Percentiles rank a stretch among this genome's conserved stretches.
Evolutionary conservation across 2,797 vertebrate species (phyloP).

Genomic region (Catharus ustulatus): DNA sequence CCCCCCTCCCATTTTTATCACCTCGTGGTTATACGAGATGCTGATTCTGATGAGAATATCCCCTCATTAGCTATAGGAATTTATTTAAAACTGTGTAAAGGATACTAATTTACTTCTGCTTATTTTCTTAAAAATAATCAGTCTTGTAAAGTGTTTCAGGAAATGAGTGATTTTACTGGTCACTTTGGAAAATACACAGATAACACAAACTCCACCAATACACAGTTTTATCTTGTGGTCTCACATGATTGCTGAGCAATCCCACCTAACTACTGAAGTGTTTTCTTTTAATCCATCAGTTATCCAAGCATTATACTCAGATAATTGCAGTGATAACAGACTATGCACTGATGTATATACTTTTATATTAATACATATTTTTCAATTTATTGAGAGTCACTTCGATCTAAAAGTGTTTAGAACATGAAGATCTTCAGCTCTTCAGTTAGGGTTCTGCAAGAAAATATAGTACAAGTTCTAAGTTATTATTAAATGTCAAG

Average conservation of each 20-base stretch:
- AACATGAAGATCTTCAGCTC: background rate
- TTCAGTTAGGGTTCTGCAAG: background rate
- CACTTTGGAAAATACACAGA: background rate
- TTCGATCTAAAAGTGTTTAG: background rate
- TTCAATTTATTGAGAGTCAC: background rate
- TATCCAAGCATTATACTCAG: background rate
- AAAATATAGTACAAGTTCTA: background rate
- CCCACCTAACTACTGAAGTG: background rate
- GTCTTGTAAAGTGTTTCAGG: background rate
- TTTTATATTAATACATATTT: background rate
- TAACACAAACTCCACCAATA: background rate
- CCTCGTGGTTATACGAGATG: background rate
- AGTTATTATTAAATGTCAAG: background rate
- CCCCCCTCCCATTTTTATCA: accelerated
- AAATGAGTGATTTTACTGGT: background rate
- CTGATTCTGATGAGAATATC: background rate
- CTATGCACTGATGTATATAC: accelerated
- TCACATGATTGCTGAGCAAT: background rate
- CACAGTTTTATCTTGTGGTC: background rate
- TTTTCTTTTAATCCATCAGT: background rate
- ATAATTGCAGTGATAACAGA: background rate
- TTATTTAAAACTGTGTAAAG: background rate
- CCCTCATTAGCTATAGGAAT: background rate
- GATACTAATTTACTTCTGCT: background rate
- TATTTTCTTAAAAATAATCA: background rate